phyloP scores from a whole-genome alignment of 92 coral and sea anemone species.

The Umimayanthus kanabou region DNA sequence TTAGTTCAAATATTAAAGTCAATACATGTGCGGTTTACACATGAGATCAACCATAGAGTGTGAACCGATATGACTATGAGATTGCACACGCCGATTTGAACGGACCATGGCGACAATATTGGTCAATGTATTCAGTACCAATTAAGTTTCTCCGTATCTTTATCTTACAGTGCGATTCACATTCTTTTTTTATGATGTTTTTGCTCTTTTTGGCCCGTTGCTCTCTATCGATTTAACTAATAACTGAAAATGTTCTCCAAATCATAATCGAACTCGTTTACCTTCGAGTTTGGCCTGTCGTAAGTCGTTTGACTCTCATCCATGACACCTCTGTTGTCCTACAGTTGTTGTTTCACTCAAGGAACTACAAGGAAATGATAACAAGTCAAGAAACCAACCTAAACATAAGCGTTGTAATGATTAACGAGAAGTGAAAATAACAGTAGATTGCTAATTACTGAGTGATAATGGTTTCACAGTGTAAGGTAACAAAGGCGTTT shows the following conservation, averaged over 20 bases:
- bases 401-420: neutral
- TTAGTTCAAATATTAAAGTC: neutral
- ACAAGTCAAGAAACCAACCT: neutral
- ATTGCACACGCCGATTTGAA: too few species aligned
- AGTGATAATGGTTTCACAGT: neutral
- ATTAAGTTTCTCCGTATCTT: too few species aligned
- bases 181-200: too few species aligned
- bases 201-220: too few species aligned
- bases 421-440: neutral
- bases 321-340: neutral
- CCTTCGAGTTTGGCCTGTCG: neutral
- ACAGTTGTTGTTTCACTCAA: neutral
- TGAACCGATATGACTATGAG: neutral
- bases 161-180: too few species aligned
- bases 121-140: too few species aligned
- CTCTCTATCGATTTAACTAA: too few species aligned
- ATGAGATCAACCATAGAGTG: neutral
- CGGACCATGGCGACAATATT: too few species aligned
- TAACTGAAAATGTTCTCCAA: neutral
- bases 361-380: neutral
- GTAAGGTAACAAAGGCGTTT: neutral
- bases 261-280: neutral
- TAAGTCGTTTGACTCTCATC: neutral
- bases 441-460: neutral
- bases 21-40: too few species aligned